Conservation (phyloP, 2,888 invertebrate species). For the Serripes groenlandicus region DNA sequence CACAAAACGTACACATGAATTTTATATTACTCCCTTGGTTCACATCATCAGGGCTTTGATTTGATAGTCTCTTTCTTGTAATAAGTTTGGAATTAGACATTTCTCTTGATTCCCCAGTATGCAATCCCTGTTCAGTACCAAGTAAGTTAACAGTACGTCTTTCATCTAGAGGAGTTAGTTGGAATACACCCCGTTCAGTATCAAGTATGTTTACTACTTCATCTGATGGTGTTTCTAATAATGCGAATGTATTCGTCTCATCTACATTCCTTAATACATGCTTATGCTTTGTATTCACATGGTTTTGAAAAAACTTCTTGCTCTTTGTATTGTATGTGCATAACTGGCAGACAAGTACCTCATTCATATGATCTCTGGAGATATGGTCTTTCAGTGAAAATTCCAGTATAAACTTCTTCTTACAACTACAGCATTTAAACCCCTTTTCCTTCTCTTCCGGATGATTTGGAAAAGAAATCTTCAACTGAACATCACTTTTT, state of each 20-base stretch:
- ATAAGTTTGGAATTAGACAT: not conserved
- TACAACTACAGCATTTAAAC: constrained; percentile 32
- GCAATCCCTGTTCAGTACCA: too few relatives aligned
- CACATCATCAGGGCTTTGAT: too few relatives aligned
- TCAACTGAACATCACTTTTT: constrained; percentile 26
- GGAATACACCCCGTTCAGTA: not conserved
- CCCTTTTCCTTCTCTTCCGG: constrained; percentile 26
- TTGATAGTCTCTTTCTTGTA: too few relatives aligned
- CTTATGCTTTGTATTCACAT: constrained; percentile 28
- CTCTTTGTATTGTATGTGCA: constrained; percentile 36
- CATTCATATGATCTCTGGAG: not conserved
- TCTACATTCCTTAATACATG: not conserved
- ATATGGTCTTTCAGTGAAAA: constrained; percentile 16
- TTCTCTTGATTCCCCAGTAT: not conserved
- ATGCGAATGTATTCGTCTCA: not conserved
- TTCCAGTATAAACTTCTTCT: constrained; percentile 12
- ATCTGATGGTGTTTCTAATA: not conserved
- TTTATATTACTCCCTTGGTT: not conserved
- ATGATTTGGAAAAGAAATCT: constrained; percentile 29
- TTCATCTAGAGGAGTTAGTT: not conserved
- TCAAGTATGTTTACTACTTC: not conserved
- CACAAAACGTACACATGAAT: constrained; percentile 26
- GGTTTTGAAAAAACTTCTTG: constrained; percentile 30
- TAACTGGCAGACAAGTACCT: constrained; percentile 9
- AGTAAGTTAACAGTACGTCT: not conserved